Percentiles rank a stretch among this genome's conserved stretches.
Evolutionary conservation across 2,797 vertebrate genomes (phyloP).

Genomic region (Limosa lapponica): DNA sequence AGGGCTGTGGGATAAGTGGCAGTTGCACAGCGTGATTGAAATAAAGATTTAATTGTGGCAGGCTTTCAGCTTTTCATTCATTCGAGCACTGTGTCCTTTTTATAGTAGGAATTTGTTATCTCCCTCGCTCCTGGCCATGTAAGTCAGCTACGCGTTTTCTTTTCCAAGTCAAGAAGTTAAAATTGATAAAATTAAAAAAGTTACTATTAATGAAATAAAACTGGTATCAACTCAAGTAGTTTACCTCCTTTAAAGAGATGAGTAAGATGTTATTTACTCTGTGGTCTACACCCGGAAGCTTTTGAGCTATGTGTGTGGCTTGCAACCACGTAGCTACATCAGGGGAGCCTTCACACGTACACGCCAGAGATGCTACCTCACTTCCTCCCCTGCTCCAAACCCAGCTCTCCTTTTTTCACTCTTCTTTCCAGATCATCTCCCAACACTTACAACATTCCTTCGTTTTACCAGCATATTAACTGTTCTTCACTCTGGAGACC

Average conservation of each 20-base stretch:
- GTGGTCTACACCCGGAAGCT: neutral
- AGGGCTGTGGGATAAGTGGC: neutral
- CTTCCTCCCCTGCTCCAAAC: neutral
- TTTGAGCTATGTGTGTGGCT: neutral
- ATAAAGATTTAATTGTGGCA: slow-evolving; percentile 6
- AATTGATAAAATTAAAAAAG: neutral
- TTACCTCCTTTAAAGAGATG: neutral
- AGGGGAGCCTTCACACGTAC: neutral
- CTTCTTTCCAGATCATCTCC: neutral
- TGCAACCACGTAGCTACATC: neutral
- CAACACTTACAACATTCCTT: neutral
- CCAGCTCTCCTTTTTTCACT: neutral
- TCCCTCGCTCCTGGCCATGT: neutral
- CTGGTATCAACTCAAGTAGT: neutral
- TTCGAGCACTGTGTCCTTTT: neutral
- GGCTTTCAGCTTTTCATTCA: slow-evolving; percentile 18
- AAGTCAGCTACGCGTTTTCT: neutral
- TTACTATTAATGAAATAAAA: neutral
- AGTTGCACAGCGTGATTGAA: neutral
- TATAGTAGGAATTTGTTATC: neutral
- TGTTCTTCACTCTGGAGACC: neutral
- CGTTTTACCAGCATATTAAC: rapidly evolving
- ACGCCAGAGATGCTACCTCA: neutral
- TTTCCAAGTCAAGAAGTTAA: neutral
- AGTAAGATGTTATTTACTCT: neutral